Evolutionary conservation across 2,113 vertebrate species (phyloP), one percentile per base, ranked within the genome.

Genomic region (Cervus canadensis): DNA sequence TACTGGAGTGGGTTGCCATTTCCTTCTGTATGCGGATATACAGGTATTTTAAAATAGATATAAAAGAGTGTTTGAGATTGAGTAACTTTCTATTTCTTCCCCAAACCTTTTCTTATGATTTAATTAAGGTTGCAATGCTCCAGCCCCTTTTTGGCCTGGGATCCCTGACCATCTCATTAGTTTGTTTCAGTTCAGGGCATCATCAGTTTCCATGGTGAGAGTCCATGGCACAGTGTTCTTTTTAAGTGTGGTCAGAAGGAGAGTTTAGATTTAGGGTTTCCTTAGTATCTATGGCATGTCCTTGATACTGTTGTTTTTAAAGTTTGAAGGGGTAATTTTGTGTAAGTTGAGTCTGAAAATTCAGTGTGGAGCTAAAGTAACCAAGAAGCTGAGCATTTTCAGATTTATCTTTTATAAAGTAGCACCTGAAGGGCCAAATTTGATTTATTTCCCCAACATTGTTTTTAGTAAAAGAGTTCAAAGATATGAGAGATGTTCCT

Each of bases 251-350:
- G 16, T 97, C 87, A 81, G 64, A 56, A 91, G 33, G 59, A 74
- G 12, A 79, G 17, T 93, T 85, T 94, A 33, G 16, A 86, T 94
- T 95, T 88, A 79, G 85, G n/a, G 43, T 91, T 96, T 95, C 60
- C 78, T 86, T 50, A 60, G 15, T 91, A 71, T 60, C 83, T 94
- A 15, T 87, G 85, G 33, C 36, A 40, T 82, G 60, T 89, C 59
- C 48, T 94, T 92, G 91, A 25, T 87, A 83, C 36, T 59, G 57
- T 79, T 92, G 79, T 89, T 28, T 81, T 90, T 40, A 15, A 30
- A 45, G 7, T 60, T 45, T 90, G 45, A 78, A 94, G n/a, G 54
- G 54, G 17, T 87, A 92, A 82, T 92, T 95, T 81, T 97, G 33
- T 64, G 28, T 89, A 71, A 67, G 23, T 26, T 90, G 90, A 87